These are phyloP conservation scores for Tenthredo scrophulariae DNA, from an alignment of 2,888 invertebrate genomes.

Conservation along the genomic window DNA sequence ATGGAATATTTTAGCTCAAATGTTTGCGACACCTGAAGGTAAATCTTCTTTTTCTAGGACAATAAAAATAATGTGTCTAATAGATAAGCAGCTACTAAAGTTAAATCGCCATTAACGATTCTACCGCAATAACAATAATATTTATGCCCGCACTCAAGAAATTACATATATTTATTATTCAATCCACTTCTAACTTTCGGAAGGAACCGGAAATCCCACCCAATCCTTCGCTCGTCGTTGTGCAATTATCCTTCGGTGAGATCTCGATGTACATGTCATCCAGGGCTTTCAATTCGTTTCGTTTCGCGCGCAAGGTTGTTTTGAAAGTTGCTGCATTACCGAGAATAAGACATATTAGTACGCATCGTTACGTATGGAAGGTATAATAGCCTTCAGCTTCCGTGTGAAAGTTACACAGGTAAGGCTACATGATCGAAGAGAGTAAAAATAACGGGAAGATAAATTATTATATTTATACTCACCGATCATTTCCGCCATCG, in stretches of 20 bases:
- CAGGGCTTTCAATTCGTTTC: slow-evolving; percentile 84
- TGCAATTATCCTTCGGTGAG: slow-evolving; percentile 79
- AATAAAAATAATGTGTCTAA: slow-evolving; percentile 11
- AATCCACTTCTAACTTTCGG: slow-evolving; percentile 91
- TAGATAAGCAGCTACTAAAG: slow-evolving; percentile 26
- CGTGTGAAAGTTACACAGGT: slow-evolving; percentile 20
- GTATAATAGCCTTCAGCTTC: slow-evolving; percentile 30
- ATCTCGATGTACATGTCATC: slow-evolving; percentile 89
- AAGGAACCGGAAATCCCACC: slow-evolving; percentile 91
- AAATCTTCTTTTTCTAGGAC: slow-evolving; percentile 3
- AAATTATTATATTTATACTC: slow-evolving; percentile 68
- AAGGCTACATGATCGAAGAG: slow-evolving; percentile 35
- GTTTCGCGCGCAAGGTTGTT: slow-evolving; percentile 82
- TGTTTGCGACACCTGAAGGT: not conserved
- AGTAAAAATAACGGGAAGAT: slow-evolving; percentile 1
- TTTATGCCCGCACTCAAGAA: not conserved
- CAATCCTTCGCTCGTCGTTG: slow-evolving; percentile 83
- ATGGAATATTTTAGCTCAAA: slow-evolving; percentile 19
- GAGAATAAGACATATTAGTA: slow-evolving; percentile 21
- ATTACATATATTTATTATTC: slow-evolving; percentile 60
- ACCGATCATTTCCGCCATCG: slow-evolving; percentile 90
- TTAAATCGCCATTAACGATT: slow-evolving; percentile 9
- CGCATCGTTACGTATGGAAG: slow-evolving; percentile 30
- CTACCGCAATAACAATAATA: slow-evolving; percentile 33
- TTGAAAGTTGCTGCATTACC: slow-evolving; percentile 80